phyloP scores from a whole-genome alignment of 2,888 invertebrate species.

The Sarcophaga subvicina region DNA sequence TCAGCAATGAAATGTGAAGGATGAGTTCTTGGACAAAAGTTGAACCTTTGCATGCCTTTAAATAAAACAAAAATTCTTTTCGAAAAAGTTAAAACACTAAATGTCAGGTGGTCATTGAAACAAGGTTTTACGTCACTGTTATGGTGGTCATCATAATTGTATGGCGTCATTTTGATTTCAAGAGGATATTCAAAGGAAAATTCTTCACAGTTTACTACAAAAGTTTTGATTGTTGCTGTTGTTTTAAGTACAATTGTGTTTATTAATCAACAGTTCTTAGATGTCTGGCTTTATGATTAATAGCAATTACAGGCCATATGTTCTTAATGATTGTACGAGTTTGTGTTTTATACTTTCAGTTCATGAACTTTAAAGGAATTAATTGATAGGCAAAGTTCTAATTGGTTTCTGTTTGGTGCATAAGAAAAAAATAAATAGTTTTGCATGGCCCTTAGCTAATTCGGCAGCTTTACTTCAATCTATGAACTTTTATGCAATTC shows the following conservation, averaged over 20 bases:
- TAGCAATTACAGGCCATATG: not conserved
- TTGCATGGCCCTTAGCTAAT: too few species aligned
- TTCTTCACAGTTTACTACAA: not conserved
- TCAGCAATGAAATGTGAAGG: constrained; percentile 2
- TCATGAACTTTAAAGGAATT: not conserved
- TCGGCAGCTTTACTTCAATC: too few species aligned
- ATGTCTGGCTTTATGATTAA: not conserved
- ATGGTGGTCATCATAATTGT: not conserved
- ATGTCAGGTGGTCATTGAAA: not conserved
- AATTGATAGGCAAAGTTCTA: not conserved
- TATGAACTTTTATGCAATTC: too few species aligned
- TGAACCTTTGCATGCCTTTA: constrained; percentile 25
- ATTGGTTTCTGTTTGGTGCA: too few species aligned
- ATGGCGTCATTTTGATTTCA: constrained; percentile 31
- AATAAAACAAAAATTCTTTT: constrained; percentile 11
- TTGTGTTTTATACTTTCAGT: not conserved
- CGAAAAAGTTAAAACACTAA: not conserved
- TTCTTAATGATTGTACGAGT: not conserved
- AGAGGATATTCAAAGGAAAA: not conserved
- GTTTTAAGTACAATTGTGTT: not conserved
- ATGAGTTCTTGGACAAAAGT: constrained; percentile 36
- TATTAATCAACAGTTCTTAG: not conserved
- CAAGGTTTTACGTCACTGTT: constrained; percentile 39
- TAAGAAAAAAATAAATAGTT: too few species aligned
- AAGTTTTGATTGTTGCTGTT: not conserved